phyloP scores from a whole-genome alignment of 2,888 invertebrate species.

The Agrochola litura region DNA sequence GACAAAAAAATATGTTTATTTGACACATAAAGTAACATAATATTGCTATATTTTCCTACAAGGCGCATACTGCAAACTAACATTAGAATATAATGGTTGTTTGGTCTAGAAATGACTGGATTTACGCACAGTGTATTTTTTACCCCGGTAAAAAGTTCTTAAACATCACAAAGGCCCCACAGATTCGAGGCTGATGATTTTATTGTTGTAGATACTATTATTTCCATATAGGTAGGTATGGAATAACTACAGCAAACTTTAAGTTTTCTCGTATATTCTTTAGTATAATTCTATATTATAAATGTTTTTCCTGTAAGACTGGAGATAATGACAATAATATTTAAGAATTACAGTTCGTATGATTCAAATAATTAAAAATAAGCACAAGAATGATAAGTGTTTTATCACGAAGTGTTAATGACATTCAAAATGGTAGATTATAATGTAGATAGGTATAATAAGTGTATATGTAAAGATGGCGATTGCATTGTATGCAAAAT shows the following conservation, averaged over 20 bases:
- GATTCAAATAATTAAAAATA: neutral
- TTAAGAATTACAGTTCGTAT: conserved; percentile 11
- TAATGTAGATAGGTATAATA: neutral
- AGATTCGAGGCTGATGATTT: neutral
- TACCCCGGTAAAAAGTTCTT: neutral
- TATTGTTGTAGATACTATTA: neutral
- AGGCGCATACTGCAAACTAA: neutral
- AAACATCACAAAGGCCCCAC: neutral
- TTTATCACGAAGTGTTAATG: conserved; percentile 13
- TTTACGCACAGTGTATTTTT: neutral
- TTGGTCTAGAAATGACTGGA: neutral
- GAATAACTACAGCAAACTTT: neutral
- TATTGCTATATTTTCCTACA: neutral
- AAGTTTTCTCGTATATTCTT: neutral
- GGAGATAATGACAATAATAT: conserved; percentile 17
- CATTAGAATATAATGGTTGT: neutral
- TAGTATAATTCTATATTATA: neutral
- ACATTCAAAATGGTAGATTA: conserved; percentile 4
- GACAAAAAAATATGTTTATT: neutral
- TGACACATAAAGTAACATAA: neutral
- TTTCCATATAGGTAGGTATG: neutral
- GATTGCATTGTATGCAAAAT: conserved; percentile 45
- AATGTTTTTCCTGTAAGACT: conserved; percentile 11
- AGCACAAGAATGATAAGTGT: neutral
- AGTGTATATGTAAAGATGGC: neutral